Percentiles rank a stretch among this genome's conserved stretches.
phyloP scores from a whole-genome alignment of 2,888 invertebrate species.

The Conomelus anceps region DNA sequence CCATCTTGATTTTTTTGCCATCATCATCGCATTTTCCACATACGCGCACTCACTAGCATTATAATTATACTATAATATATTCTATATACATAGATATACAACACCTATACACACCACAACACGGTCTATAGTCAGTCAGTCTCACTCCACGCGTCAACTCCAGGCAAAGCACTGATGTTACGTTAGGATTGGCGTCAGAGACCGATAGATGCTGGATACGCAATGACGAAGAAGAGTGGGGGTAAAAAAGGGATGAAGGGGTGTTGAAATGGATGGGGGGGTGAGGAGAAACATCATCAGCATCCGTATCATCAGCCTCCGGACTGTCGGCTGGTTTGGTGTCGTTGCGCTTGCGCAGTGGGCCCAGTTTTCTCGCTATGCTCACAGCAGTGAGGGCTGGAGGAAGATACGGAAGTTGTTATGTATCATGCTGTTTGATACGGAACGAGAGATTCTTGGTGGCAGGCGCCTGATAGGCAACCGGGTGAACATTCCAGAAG shows the following conservation, averaged over 20 bases:
- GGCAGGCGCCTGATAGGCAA: not conserved
- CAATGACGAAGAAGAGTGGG: not conserved
- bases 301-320: not conserved
- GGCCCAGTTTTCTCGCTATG: not conserved
- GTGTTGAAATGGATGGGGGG: not conserved
- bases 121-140: not conserved
- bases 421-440: not conserved
- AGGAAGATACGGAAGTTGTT: not conserved
- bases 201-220: constrained; percentile 5
- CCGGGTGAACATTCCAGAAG: not conserved
- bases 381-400: not conserved
- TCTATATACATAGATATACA: not conserved
- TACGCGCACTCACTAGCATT: not conserved
- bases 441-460: not conserved
- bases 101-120: not conserved
- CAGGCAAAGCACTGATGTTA: not conserved
- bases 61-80: not conserved
- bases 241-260: not conserved
- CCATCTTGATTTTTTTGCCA: not conserved
- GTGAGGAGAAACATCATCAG: too few species aligned
- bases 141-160: not conserved
- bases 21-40: not conserved
- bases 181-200: constrained; percentile 16
- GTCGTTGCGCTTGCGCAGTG: not conserved
- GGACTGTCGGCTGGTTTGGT: not conserved